Evolutionary conservation across 2,797 vertebrate genomes (phyloP).

Genomic region (Cossypha caffra): DNA sequence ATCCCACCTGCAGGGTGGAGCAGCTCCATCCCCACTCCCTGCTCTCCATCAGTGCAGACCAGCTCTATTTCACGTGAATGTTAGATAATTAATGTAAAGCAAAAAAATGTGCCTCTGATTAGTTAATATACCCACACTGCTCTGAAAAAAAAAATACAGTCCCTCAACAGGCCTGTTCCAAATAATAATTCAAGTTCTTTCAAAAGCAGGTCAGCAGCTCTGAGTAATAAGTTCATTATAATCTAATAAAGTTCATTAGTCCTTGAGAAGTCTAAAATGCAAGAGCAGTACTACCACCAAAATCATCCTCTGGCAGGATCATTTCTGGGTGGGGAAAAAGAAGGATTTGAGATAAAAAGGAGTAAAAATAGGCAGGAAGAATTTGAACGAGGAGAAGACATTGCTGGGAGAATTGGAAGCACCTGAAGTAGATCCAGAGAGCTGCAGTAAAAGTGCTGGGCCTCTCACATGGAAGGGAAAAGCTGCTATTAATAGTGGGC

Average conservation of each 20-base stretch:
- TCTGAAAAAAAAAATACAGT: not conserved
- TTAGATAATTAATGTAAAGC: not conserved
- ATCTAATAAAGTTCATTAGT: constrained; percentile 75
- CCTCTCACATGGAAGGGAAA: constrained; percentile 28
- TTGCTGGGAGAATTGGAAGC: constrained; percentile 53
- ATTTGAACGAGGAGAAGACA: constrained; percentile 40
- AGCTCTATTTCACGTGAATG: not conserved
- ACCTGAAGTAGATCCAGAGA: constrained; percentile 45
- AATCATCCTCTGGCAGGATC: constrained; percentile 29
- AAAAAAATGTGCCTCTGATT: not conserved
- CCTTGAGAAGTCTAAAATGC: constrained; percentile 68
- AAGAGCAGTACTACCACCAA: constrained; percentile 29
- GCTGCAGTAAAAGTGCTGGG: not conserved
- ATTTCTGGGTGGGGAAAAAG: not conserved
- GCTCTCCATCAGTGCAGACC: not conserved
- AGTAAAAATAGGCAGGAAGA: constrained; percentile 52
- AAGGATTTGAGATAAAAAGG: constrained; percentile 54
- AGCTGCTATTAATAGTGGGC: constrained; percentile 31
- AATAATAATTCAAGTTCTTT: constrained; percentile 67
- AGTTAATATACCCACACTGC: constrained; percentile 26
- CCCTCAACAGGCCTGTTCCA: constrained; percentile 57
- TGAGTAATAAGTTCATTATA: constrained; percentile 71
- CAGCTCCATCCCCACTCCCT: not conserved
- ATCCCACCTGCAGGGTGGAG: accelerated
- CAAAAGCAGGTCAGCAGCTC: constrained; percentile 61